These are phyloP conservation scores for Acromyrmex echinatior DNA, from an alignment of 1,140 invertebrate species.

Conservation along the genomic window DNA sequence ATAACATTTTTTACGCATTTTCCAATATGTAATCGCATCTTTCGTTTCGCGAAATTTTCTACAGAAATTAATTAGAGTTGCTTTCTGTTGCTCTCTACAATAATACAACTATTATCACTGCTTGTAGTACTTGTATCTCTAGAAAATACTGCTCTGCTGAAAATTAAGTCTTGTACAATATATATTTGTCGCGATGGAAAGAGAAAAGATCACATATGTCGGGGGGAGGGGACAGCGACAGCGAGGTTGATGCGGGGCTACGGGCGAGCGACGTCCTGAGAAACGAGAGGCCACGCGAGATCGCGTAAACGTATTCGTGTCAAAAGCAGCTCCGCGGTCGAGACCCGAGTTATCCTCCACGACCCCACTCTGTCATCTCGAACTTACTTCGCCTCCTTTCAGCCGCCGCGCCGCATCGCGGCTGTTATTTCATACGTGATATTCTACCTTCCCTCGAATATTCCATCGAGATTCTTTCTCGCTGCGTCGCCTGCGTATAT, in stretches of 20 bases:
- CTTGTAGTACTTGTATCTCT: not conserved
- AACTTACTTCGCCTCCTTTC: slow-evolving; percentile 81
- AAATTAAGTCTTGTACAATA: not conserved
- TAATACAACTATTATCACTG: too few species aligned
- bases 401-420: not conserved
- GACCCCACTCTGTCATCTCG: slow-evolving; percentile 84
- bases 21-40: not conserved
- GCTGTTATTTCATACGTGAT: slow-evolving; percentile 67
- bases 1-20: slow-evolving; percentile 1
- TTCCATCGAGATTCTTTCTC: not conserved
- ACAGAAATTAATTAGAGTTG: not conserved
- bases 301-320: slow-evolving; percentile 84
- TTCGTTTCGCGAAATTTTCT: not conserved
- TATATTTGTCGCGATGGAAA: not conserved
- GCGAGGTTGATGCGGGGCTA: not conserved
- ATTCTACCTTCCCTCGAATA: slow-evolving; percentile 35
- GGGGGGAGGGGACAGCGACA: not conserved
- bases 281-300: slow-evolving; percentile 80
- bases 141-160: not conserved
- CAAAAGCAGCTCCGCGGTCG: slow-evolving; percentile 84
- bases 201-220: not conserved
- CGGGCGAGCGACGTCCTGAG: slow-evolving; percentile 67
- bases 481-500: too few species aligned
- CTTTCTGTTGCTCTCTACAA: too few species aligned
- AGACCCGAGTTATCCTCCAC: slow-evolving; percentile 84